These are phyloP conservation scores for Montifringilla adamsi DNA, from an alignment of 2,113 vertebrate genomes.

Conservation along the genomic window DNA sequence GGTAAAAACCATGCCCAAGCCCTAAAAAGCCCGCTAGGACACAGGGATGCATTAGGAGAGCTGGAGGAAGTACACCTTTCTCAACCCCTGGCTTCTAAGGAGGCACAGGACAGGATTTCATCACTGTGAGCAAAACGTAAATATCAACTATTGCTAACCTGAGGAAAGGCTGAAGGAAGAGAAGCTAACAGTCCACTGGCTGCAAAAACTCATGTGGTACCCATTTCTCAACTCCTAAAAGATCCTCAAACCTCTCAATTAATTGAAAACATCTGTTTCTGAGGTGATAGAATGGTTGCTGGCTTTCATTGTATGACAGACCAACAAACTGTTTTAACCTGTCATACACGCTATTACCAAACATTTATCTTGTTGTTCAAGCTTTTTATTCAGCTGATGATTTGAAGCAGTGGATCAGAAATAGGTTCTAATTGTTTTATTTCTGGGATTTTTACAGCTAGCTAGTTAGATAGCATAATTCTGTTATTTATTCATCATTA, in stretches of 20 bases:
- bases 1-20: not conserved
- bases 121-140: not conserved
- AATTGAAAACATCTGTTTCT: not conserved
- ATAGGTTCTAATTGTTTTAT: not conserved
- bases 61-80: not conserved
- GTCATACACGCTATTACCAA: not conserved
- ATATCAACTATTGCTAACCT: not conserved
- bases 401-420: not conserved
- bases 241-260: not conserved
- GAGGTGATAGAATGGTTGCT: not conserved
- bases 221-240: not conserved
- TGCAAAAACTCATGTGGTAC: not conserved
- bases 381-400: not conserved
- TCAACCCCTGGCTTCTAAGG: not conserved
- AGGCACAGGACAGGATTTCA: not conserved
- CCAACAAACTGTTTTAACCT: not conserved
- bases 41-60: not conserved
- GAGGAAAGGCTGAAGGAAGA: not conserved
- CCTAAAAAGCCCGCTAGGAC: not conserved
- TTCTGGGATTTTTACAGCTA: not conserved
- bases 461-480: not conserved
- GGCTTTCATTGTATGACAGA: not conserved
- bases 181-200: not conserved
- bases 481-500: not conserved
- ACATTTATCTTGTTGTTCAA: not conserved